A percentile compares a stretch with the other conserved stretches of the same genome.
Evolutionary conservation across 2,113 vertebrate species (phyloP).

Genomic region (Sprattus sprattus): DNA sequence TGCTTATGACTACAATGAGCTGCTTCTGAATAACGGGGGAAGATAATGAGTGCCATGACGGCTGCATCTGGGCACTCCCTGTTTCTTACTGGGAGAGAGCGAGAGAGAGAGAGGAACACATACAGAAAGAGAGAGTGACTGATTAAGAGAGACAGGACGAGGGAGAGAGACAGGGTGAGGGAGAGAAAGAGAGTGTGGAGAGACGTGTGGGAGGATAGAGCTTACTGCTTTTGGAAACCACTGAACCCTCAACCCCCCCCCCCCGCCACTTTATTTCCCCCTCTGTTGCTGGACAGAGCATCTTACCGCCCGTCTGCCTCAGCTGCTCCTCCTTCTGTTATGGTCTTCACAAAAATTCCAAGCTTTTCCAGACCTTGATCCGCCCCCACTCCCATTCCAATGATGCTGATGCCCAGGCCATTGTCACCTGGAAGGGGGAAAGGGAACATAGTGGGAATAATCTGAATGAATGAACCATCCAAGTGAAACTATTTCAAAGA

Average conservation of each 20-base stretch:
- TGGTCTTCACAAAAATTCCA: slow-evolving; percentile 93
- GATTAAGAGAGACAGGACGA: background rate
- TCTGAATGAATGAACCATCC: background rate
- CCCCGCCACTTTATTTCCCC: too few relatives aligned
- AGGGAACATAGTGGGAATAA: background rate
- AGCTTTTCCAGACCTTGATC: slow-evolving; percentile 91
- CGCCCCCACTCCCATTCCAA: slow-evolving; percentile 92
- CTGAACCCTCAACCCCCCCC: background rate
- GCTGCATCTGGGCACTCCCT: background rate
- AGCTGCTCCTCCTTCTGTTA: slow-evolving; percentile 85
- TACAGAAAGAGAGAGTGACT: background rate
- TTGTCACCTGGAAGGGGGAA: slow-evolving; percentile 75
- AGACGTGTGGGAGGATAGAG: background rate
- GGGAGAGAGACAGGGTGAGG: background rate
- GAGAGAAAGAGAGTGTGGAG: background rate
- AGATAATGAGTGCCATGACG: background rate
- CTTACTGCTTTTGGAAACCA: background rate
- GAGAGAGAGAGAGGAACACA: background rate
- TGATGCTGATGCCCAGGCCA: slow-evolving; percentile 91
- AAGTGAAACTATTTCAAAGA: too few relatives aligned
- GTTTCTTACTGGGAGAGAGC: background rate
- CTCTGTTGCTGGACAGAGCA: too few relatives aligned
- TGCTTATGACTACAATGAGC: slow-evolving; percentile 5
- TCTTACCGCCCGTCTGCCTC: slow-evolving; percentile 83
- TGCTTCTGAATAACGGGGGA: background rate